Percentiles rank a stretch among this genome's conserved stretches.
phyloP scores from a whole-genome alignment of 2,888 invertebrate genomes.

The Gasteruption jaculator region DNA sequence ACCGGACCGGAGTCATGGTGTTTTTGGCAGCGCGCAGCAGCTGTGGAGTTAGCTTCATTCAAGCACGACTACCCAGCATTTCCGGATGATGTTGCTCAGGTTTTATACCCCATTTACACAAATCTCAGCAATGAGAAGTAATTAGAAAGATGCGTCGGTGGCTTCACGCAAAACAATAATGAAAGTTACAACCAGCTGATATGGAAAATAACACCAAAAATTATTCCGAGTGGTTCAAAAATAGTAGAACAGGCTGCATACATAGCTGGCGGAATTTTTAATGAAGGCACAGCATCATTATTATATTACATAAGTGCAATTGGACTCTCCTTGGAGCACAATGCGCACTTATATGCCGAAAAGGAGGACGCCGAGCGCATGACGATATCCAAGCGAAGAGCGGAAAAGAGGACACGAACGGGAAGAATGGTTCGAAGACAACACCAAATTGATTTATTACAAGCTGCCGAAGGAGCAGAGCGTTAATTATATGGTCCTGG shows the following conservation, averaged over 20 bases:
- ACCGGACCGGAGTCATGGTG: slow-evolving; percentile 10
- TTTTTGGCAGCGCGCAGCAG: slow-evolving; percentile 11
- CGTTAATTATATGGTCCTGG: slow-evolving; percentile 16
- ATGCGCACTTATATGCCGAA: slow-evolving; percentile 22
- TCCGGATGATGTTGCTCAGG: slow-evolving; percentile 26
- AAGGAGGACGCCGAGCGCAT: slow-evolving; percentile 24
- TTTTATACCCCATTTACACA: slow-evolving; percentile 33
- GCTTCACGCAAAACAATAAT: slow-evolving; percentile 38
- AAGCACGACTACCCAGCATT: slow-evolving; percentile 27
- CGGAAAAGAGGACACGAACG: slow-evolving; percentile 20
- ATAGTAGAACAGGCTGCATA: slow-evolving; percentile 27
- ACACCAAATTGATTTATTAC: slow-evolving; percentile 16
- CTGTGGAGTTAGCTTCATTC: slow-evolving; percentile 13
- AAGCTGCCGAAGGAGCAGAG: slow-evolving; percentile 16
- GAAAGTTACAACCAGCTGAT: slow-evolving; percentile 37
- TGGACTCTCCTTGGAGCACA: slow-evolving; percentile 21
- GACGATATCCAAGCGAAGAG: slow-evolving; percentile 17
- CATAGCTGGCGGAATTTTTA: slow-evolving; percentile 25
- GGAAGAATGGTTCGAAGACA: slow-evolving; percentile 25
- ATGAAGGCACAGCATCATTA: slow-evolving; percentile 29
- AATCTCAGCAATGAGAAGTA: slow-evolving; percentile 34
- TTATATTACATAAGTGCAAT: slow-evolving; percentile 22
- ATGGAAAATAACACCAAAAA: slow-evolving; percentile 34
- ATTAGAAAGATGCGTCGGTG: slow-evolving; percentile 34
- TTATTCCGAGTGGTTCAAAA: slow-evolving; percentile 19